These are phyloP conservation scores for Callorhinus ursinus DNA, from an alignment of 2,113 vertebrate genomes.

Conservation along the genomic window DNA sequence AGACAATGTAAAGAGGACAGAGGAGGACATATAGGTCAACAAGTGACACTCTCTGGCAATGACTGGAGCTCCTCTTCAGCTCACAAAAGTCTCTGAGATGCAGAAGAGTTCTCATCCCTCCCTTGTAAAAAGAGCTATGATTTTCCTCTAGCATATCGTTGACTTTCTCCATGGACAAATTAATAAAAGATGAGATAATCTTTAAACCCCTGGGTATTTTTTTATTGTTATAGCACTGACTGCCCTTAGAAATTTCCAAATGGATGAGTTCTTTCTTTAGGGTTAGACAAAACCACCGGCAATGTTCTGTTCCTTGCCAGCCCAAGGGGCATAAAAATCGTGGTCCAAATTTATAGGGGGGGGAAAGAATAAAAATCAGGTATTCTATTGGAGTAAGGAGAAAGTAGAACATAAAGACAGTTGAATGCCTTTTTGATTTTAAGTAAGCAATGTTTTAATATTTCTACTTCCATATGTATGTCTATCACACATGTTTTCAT, in stretches of 20 bases:
- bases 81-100: neutral
- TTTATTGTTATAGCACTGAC: neutral
- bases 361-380: neutral
- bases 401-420: neutral
- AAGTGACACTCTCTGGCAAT: neutral
- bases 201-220: neutral
- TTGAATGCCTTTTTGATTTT: neutral
- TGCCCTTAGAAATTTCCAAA: neutral
- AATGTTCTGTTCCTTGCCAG: neutral
- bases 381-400: neutral
- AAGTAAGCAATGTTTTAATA: neutral
- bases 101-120: neutral
- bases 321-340: neutral
- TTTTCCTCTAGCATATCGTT: neutral
- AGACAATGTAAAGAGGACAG: neutral
- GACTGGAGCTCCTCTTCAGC: neutral
- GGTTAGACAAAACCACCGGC: neutral
- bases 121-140: neutral
- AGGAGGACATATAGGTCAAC: neutral
- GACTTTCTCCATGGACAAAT: neutral
- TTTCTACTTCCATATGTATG: neutral
- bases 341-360: neutral
- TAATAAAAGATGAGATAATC: conserved; percentile 22
- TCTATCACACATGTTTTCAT: neutral
- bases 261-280: neutral